These are phyloP conservation scores for Xiphophorus maculatus DNA, from an alignment of 2,113 vertebrate species.

Conservation along the genomic window DNA sequence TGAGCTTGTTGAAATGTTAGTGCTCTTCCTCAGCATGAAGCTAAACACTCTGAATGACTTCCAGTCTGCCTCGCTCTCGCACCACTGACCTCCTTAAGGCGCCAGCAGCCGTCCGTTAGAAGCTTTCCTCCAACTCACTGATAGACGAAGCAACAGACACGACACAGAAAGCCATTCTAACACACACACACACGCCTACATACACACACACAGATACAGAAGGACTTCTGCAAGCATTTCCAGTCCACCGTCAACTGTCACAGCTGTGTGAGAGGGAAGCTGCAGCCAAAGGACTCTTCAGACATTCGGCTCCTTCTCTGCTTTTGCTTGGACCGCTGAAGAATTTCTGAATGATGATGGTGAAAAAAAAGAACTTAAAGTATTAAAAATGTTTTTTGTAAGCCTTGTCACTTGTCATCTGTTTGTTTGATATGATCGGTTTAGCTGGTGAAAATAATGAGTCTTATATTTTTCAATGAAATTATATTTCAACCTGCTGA, in stretches of 20 bases:
- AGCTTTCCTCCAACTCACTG: constrained; percentile 38
- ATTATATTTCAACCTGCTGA: not conserved
- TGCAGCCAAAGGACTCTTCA: constrained; percentile 76
- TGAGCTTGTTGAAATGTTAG: constrained; percentile 58
- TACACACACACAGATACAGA: constrained; percentile 24
- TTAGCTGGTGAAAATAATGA: not conserved
- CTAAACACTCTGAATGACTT: constrained; percentile 76
- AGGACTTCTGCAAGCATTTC: constrained; percentile 67
- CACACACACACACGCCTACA: constrained; percentile 15
- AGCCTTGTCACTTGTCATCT: constrained; percentile 41
- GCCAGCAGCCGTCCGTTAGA: constrained; percentile 57
- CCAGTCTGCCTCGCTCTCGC: constrained; percentile 76
- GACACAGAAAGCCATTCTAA: not conserved
- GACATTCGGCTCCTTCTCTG: constrained; percentile 65
- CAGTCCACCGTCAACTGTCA: constrained; percentile 47
- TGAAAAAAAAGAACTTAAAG: constrained; percentile 66
- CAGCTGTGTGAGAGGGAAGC: constrained; percentile 59
- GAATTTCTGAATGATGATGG: constrained; percentile 69
- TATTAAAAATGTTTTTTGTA: constrained; percentile 80
- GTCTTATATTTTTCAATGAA: not conserved
- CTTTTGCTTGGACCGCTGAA: constrained; percentile 48
- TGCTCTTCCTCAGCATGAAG: constrained; percentile 76
- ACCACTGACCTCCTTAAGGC: constrained; percentile 76
- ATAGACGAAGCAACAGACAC: not conserved
- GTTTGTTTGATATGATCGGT: constrained; percentile 8